These are phyloP conservation scores for Pyrrhia umbra DNA, from an alignment of 2,888 invertebrate genomes.

Conservation along the genomic window DNA sequence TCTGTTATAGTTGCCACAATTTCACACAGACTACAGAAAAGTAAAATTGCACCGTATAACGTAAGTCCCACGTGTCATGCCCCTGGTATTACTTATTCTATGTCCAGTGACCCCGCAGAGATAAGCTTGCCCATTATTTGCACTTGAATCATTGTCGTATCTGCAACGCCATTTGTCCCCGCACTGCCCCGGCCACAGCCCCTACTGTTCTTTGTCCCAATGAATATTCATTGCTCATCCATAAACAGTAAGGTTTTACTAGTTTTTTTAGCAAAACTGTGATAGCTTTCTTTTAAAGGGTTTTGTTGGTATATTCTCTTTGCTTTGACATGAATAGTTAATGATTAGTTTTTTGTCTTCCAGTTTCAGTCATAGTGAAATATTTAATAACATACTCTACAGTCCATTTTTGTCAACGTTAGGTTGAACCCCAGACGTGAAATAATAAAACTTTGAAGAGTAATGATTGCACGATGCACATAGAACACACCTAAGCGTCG, in stretches of 20 bases:
- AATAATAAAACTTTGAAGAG: no score
- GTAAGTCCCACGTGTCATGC: slow-evolving; percentile 43
- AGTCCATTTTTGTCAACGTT: not conserved
- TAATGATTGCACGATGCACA: not conserved
- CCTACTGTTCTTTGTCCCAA: slow-evolving; percentile 68
- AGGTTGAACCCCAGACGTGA: no score
- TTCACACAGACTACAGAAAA: not conserved
- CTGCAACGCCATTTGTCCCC: slow-evolving; percentile 74
- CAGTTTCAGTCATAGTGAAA: no score
- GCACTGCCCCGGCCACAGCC: slow-evolving; percentile 52
- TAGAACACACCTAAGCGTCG: slow-evolving; percentile 19
- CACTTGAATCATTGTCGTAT: slow-evolving; percentile 77
- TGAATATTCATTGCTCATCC: slow-evolving; percentile 77
- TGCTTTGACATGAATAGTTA: not conserved
- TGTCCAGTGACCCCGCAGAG: slow-evolving; percentile 66
- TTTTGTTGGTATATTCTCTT: not conserved
- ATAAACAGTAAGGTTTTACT: slow-evolving; percentile 56
- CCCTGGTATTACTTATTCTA: slow-evolving; percentile 57
- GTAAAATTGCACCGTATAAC: slow-evolving; percentile 24
- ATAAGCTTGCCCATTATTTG: slow-evolving; percentile 79
- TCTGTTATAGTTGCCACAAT: not conserved
- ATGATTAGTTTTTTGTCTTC: no score
- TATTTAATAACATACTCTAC: no score
- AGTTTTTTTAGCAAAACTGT: slow-evolving; percentile 25
- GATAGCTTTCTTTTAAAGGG: slow-evolving; percentile 33